Conservation (phyloP, 2,113 vertebrate species). For the Parus major region DNA sequence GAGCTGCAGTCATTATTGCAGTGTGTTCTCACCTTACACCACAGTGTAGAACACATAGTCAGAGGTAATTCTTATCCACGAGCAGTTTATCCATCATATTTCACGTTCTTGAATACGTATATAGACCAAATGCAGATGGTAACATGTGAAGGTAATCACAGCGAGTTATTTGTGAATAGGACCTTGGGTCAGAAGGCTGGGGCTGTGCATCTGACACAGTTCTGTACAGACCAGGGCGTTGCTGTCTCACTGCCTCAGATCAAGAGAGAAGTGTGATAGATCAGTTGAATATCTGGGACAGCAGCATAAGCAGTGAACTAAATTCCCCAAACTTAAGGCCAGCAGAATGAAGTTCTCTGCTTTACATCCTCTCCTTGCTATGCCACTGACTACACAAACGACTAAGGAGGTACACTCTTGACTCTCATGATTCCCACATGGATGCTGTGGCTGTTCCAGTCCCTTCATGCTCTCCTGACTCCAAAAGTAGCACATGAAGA, state of each 20-base stretch:
- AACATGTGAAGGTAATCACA: not conserved
- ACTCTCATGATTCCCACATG: not conserved
- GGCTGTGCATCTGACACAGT: not conserved
- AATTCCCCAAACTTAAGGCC: not conserved
- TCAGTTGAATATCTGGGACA: not conserved
- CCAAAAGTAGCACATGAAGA: not conserved
- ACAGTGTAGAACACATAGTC: not conserved
- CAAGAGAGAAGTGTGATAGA: not conserved
- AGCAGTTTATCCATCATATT: not conserved
- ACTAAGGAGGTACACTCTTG: not conserved
- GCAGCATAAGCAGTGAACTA: not conserved
- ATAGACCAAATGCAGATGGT: conserved; percentile 3
- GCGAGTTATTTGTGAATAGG: not conserved
- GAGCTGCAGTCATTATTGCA: not conserved
- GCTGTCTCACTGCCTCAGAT: not conserved
- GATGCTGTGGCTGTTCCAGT: not conserved
- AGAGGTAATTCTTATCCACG: not conserved
- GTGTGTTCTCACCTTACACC: not conserved
- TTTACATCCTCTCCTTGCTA: not conserved
- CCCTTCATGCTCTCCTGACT: not conserved
- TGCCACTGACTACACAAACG: not conserved
- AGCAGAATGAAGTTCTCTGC: not conserved
- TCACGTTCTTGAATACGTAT: not conserved
- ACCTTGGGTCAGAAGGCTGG: not conserved
- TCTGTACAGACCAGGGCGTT: not conserved